A percentile compares a stretch with the other conserved stretches of the same genome.
Evolutionary conservation across 2,113 vertebrate genomes (phyloP).

Genomic region (Dendrocopos noguchii): DNA sequence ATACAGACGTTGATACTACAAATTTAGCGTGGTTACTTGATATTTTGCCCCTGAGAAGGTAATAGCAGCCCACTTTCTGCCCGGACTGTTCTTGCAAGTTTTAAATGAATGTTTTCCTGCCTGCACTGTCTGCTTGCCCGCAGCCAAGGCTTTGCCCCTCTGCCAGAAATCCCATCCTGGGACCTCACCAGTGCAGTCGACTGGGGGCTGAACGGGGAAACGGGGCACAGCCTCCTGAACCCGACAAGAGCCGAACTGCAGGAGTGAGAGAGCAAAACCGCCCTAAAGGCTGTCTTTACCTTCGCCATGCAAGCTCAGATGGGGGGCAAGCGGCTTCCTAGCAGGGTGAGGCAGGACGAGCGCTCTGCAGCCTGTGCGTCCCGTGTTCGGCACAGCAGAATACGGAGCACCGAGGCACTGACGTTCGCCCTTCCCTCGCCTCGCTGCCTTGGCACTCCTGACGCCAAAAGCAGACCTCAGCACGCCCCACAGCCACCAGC

Average conservation of each 20-base stretch:
- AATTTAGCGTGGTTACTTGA: not conserved
- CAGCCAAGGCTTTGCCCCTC: not conserved
- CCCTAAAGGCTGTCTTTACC: not conserved
- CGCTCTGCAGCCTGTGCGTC: not conserved
- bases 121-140: not conserved
- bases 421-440: not conserved
- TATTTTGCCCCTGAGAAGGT: not conserved
- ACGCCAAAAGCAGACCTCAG: not conserved
- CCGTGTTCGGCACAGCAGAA: not conserved
- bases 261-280: not conserved
- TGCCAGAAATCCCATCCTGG: not conserved
- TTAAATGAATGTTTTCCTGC: not conserved
- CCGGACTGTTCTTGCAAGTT: not conserved
- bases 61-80: not conserved
- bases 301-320: not conserved
- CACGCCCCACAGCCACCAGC: not conserved
- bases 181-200: not conserved
- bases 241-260: not conserved
- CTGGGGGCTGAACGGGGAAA: not conserved
- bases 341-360: not conserved
- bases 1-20: not conserved
- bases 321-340: not conserved
- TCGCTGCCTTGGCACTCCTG: not conserved
- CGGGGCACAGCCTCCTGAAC: not conserved
- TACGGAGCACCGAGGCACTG: not conserved